Percentiles rank a stretch among this genome's conserved stretches.
Evolutionary conservation across 2,888 invertebrate species (phyloP).

Genomic region (Lobophora halterata): DNA sequence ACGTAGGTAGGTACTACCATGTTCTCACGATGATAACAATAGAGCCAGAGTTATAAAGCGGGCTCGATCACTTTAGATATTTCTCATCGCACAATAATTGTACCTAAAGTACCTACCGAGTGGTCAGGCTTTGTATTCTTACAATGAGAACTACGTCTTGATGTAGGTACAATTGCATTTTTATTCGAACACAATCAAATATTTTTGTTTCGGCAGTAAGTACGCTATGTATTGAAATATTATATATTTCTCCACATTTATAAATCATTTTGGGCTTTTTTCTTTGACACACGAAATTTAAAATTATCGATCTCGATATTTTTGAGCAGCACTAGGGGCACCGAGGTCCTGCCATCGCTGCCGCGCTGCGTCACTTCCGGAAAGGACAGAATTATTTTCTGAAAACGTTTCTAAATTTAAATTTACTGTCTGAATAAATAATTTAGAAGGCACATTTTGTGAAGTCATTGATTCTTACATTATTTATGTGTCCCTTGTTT

Average conservation of each 20-base stretch:
- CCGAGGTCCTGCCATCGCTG: constrained; percentile 32
- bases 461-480: constrained; percentile 25
- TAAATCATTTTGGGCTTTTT: constrained; percentile 52
- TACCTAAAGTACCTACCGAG: constrained; percentile 58
- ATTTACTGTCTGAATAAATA: constrained; percentile 35
- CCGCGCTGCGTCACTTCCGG: constrained; percentile 44
- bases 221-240: constrained; percentile 52
- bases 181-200: constrained; percentile 74
- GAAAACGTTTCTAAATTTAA: constrained; percentile 34
- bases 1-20: too few relatives aligned
- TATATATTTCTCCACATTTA: constrained; percentile 43
- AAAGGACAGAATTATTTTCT: constrained; percentile 45
- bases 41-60: constrained; percentile 45
- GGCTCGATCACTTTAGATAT: constrained; percentile 60
- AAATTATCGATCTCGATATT: constrained; percentile 38
- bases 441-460: constrained; percentile 28
- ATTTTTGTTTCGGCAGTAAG: constrained; percentile 58
- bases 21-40: constrained; percentile 40
- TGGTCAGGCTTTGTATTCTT: constrained; percentile 49
- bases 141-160: constrained; percentile 65
- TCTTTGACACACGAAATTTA: constrained; percentile 39
- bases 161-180: constrained; percentile 73
- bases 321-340: constrained; percentile 42
- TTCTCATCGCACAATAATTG: constrained; percentile 68
- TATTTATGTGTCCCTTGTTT: constrained; percentile 25